phyloP scores from a whole-genome alignment of 2,888 invertebrate species.

The Teleiodes luculella region DNA sequence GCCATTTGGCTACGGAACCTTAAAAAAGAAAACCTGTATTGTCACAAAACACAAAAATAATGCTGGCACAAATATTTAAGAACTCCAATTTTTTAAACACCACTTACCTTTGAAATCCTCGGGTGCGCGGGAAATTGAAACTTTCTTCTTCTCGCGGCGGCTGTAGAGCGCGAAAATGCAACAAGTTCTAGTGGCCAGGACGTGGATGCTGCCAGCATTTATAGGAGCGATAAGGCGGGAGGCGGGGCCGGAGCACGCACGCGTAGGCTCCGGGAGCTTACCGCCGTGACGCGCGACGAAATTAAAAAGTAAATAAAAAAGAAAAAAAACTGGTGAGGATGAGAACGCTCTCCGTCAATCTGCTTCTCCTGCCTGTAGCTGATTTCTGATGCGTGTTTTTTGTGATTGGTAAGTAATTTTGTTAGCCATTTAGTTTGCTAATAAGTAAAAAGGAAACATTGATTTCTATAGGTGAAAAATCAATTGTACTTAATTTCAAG shows the following conservation, averaged over 20 bases:
- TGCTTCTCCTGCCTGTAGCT: neutral
- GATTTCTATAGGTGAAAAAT: no score
- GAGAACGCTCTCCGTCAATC: neutral
- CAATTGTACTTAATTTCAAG: no score
- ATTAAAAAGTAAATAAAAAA: conserved; percentile 4
- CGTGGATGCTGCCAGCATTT: conserved; percentile 24
- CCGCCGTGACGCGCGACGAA: neutral
- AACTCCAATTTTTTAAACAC: no score
- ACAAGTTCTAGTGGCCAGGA: conserved; percentile 23
- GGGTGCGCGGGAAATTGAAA: conserved; percentile 17
- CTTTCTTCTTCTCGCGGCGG: conserved; percentile 19
- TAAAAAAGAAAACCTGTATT: no score
- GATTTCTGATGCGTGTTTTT: neutral
- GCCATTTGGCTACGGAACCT: no score
- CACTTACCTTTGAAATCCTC: conserved; percentile 18
- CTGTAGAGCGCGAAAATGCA: conserved; percentile 23
- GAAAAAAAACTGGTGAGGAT: neutral
- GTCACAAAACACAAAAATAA: no score
- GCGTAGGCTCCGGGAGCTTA: conserved; percentile 20
- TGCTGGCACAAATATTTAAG: no score
- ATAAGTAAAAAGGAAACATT: no score
- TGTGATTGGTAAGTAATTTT: no score
- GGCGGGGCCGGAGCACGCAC: conserved; percentile 24
- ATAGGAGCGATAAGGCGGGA: conserved; percentile 21
- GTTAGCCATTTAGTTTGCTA: no score